Evolutionary conservation across 2,797 vertebrate species (phyloP), one percentile per base, ranked within the genome.

Genomic region (Notolabrus celidotus): DNA sequence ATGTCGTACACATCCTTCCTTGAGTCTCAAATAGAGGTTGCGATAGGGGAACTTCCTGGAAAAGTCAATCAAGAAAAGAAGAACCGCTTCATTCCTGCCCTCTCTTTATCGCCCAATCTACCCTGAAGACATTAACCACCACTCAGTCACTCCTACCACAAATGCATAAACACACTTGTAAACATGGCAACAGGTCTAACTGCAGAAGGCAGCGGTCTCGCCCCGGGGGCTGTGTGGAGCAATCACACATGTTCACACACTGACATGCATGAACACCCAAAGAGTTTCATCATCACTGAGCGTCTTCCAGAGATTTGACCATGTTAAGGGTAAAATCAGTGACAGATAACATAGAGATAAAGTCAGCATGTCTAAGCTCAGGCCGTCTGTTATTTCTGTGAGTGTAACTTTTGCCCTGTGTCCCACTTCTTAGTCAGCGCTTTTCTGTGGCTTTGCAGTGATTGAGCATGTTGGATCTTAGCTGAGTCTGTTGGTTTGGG

Each of bases 171-270:
- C 83, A 87, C 38, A 2, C 34, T 11, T 53, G 54, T 79, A 90
- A 91, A 92, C 90, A 90, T 80, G 84, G 90, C 88, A 91, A 92
- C 88, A 59, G 63, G 25, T 67, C 75, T 71, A 10, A 70, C 43
- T 64, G 69, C 76, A 50, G 71, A 29, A 19, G 59, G 83, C 42
- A 87, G 83, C 10, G 59, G 79, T 85, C 63, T 38, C 38, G 58
- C 47, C 70, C 76, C 51, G 5, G 33, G 66, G 74, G 63, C n/a
- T 12, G 49, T n/a, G 49, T 76, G 73, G 61, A 54, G 74, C 53
- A 79, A 63, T 69, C 63, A 45, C 56, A 69, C 27, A 36, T 34
- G 29, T 20, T n/a, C 31, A 22, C 39, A 59, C 46, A 16, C 36
- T 12, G 10, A 69, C 65, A 59, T 39, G 63, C 46, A 70, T 27